Evolutionary conservation across 2,797 vertebrate species (phyloP).

Genomic region (Aselliscus stoliczkanus): DNA sequence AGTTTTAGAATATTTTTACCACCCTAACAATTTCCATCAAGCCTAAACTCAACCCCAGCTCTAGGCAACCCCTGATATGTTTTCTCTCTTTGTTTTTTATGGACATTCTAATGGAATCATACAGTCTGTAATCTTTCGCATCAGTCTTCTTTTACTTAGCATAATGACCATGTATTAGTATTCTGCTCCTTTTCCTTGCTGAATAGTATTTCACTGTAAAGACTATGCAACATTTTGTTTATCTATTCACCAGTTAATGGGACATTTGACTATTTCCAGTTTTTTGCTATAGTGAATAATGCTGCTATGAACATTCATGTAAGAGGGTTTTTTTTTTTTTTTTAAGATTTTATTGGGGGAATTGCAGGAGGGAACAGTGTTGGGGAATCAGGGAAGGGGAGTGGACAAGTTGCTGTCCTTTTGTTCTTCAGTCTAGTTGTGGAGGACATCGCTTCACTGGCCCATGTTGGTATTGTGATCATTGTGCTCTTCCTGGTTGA

Average conservation of each 20-base stretch:
- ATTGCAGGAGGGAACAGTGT: no score
- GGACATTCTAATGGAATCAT: not conserved
- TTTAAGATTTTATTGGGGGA: no score
- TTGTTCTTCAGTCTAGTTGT: no score
- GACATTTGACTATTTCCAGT: not conserved
- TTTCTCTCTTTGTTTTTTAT: not conserved
- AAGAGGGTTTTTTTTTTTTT: no score
- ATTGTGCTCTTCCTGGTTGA: no score
- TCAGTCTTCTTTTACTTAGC: not conserved
- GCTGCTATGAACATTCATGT: not conserved
- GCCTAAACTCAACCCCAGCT: not conserved
- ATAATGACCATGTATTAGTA: not conserved
- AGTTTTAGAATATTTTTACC: not conserved
- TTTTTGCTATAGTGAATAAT: not conserved
- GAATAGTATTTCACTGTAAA: not conserved
- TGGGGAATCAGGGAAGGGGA: no score
- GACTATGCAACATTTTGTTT: not conserved
- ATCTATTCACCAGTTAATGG: not conserved
- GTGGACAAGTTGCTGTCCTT: no score
- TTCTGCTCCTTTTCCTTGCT: not conserved
- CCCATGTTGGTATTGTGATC: no score
- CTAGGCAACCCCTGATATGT: not conserved
- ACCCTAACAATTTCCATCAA: not conserved
- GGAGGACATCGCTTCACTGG: no score
- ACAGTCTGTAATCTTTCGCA: not conserved